Evolutionary conservation across 2,113 vertebrate species (phyloP).

Genomic region (Steatornis caripensis): DNA sequence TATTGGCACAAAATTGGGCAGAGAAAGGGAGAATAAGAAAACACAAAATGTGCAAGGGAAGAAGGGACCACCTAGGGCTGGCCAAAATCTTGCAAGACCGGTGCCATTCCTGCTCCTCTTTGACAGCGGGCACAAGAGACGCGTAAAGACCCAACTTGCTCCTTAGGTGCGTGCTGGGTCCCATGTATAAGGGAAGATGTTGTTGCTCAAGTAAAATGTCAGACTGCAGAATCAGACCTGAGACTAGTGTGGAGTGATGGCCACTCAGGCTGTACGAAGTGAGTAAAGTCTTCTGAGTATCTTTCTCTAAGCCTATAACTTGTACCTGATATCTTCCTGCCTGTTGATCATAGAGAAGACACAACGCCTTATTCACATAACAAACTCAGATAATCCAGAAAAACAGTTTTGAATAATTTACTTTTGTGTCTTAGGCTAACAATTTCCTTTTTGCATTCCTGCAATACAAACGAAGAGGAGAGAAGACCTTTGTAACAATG

Average conservation of each 20-base stretch:
- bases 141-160: not conserved
- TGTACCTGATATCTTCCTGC: rapidly evolving
- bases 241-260: not conserved
- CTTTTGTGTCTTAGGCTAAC: not conserved
- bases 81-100: not conserved
- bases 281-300: not conserved
- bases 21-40: not conserved
- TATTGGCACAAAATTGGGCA: not conserved
- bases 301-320: not conserved
- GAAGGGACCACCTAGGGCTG: not conserved
- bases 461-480: not conserved
- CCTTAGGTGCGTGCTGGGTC: rapidly evolving
- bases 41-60: not conserved
- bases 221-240: not conserved
- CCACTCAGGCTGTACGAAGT: not conserved
- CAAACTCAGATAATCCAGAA: not conserved
- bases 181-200: not conserved
- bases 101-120: not conserved
- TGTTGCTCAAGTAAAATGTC: not conserved
- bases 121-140: rapidly evolving
- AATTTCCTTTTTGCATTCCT: not conserved
- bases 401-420: not conserved
- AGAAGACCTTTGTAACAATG: not conserved
- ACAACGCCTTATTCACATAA: not conserved
- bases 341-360: not conserved